Base-by-base conservation (phyloP, 1,140 invertebrate species). In the Pantala flavescens region DNA sequence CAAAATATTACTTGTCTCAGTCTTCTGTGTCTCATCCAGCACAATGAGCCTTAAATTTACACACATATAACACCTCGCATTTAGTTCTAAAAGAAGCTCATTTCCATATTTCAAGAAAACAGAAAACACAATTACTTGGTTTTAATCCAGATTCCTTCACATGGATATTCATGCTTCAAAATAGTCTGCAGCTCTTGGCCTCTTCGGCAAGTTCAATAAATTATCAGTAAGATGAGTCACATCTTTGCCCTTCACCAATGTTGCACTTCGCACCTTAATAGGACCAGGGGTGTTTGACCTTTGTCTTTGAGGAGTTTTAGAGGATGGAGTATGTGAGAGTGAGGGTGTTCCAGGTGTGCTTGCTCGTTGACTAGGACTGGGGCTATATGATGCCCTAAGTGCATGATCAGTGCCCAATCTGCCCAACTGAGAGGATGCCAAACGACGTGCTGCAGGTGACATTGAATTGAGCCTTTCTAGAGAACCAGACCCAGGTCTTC, bases 361-460 rank as follows among this genome's bases (percentile, higher is more conserved):
- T 71, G 74, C 74, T 49, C 74, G 24, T 71, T 76, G 73, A 19
- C 76, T 74, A 11, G 81, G 80, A 28, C 79, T 80, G 0, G 87
- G 87, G 7, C 84, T 86, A 78, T 88, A 88, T 49, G 86, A 87
- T 5, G 83, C 84, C 76, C 81, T 78, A 7, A 88, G 78, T 7
- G 84, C 83, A 74, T 81, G 81, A 76, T 88, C 87, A n/a, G 84
- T 81, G 11, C 81, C 75, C 19, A 83, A 78, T n/a, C 82, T 77
- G 49, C 89, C 79, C 78, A 86, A 85, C 43, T 88, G 84, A 0
- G 88, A 86, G 24, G 85, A 90, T 11, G 93, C 93, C 16, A 99
- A 84, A 79, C 88, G 87, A 78, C 91, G 89, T 0, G 96, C 97
- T 12, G 97, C 97, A 14, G 97, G 97, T 19, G 96, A 98, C 93